phyloP scores from a whole-genome alignment of 2,797 vertebrate genomes.

The Limnodromus scolopaceus region DNA sequence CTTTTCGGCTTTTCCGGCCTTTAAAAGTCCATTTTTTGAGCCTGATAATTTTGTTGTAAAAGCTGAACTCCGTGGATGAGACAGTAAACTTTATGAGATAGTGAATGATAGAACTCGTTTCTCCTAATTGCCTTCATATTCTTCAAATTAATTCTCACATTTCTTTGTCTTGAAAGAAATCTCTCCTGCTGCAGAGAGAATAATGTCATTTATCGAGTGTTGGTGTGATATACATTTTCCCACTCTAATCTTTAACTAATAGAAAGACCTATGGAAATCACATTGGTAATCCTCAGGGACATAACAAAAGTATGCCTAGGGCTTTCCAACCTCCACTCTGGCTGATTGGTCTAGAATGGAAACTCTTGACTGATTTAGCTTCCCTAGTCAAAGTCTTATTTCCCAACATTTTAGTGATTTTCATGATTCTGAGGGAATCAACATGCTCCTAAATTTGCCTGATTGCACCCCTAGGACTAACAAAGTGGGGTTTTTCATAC shows the following conservation, averaged over 20 bases:
- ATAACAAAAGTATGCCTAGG: not conserved
- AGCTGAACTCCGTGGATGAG: not conserved
- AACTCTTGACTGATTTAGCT: not conserved
- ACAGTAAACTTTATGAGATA: not conserved
- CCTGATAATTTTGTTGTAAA: not conserved
- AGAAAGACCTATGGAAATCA: not conserved
- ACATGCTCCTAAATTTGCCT: not conserved
- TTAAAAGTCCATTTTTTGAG: not conserved
- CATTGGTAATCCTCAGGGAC: not conserved
- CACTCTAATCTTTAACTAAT: not conserved
- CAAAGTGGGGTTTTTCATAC: fast-evolving
- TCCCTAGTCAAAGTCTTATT: not conserved
- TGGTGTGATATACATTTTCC: not conserved
- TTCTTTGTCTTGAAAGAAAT: not conserved
- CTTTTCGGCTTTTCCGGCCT: not conserved
- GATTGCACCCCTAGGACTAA: not conserved
- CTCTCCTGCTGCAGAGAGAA: not conserved
- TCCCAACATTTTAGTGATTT: not conserved
- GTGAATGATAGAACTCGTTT: not conserved
- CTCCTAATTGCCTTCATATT: not conserved
- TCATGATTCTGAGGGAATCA: not conserved
- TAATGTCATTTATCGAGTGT: not conserved
- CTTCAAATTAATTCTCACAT: not conserved
- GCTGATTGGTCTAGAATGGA: not conserved
- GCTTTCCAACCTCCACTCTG: not conserved